Base-by-base conservation (phyloP, 2,888 invertebrate species). In the Platycnemis pennipes region DNA sequence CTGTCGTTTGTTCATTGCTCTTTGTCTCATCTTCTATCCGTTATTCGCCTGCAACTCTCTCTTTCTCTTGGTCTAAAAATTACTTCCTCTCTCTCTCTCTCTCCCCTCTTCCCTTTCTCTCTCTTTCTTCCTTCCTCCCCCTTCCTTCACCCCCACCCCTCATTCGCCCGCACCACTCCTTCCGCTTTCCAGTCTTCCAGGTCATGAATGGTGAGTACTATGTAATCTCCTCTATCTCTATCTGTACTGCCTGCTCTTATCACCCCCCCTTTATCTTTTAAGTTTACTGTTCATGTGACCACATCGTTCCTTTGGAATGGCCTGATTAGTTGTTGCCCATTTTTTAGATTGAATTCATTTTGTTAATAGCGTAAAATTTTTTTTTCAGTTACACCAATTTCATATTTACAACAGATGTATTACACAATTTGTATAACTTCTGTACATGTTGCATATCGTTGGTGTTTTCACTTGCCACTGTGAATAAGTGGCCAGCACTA, bases 171-270 rank as follows among this genome's bases (percentile, higher is more conserved):
- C 37, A 5, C 31, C n/a, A 31, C 37, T 11, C 37, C 37, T n/a
- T 1, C 77, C 11, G 0, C 11, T 56, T 44, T 44, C 63, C 91
- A 91, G 91, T 63, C 91, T 91, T 69, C 91, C 91, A 91, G 91
- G 91, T 91, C 91, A 91, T 69, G 91, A 91, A 69, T 91, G 91
- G 91, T 91, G 91, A 91, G 91, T 91, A 91, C 77, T n/a, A n/a
- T n/a, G n/a, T n/a, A n/a, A n/a, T n/a, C n/a, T n/a, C n/a, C n/a
- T n/a, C n/a, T n/a, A n/a, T n/a, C n/a, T n/a, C n/a, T n/a, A n/a
- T 31, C 5, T 22, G 31, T 69, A 69, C 5, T 69, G 69, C 69
- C 69, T 69, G 69, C 69, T n/a, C 16, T 69, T 31, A 69, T n/a
- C 69, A 69, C 13, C n/a, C 31, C 31, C 77, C 63, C n/a, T n/a